Conservation (phyloP, 2,888 invertebrate genomes). For the Aporophyla nigra region DNA sequence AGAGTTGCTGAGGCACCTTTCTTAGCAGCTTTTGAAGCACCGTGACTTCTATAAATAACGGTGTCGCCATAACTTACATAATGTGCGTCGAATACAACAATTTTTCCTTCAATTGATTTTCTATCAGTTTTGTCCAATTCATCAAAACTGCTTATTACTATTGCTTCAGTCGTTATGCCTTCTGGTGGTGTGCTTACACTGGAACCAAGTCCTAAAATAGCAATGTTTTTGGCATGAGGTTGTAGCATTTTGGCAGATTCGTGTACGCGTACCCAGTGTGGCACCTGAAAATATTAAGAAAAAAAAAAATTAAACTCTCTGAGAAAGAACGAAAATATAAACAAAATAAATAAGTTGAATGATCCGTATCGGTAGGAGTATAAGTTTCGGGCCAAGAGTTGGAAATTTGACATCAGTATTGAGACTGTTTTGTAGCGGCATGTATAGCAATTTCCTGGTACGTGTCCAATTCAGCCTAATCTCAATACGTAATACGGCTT, state of each 20-base stretch:
- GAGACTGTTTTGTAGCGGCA: slow-evolving; percentile 22
- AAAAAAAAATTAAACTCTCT: not conserved
- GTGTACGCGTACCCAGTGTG: slow-evolving; percentile 90
- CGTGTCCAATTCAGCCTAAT: slow-evolving; percentile 9
- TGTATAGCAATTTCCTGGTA: slow-evolving; percentile 38
- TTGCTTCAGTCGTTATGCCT: slow-evolving; percentile 93
- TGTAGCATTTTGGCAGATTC: slow-evolving; percentile 92
- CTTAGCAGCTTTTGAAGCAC: slow-evolving; percentile 93
- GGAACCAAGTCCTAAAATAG: slow-evolving; percentile 93
- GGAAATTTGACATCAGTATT: slow-evolving; percentile 16
- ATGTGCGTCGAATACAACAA: slow-evolving; percentile 94
- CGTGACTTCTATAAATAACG: slow-evolving; percentile 92
- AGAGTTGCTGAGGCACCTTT: slow-evolving; percentile 94
- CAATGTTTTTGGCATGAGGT: slow-evolving; percentile 91
- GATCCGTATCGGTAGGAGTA: not conserved
- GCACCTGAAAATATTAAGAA: slow-evolving; percentile 74
- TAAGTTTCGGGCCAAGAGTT: not conserved
- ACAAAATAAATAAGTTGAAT: not conserved
- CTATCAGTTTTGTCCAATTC: slow-evolving; percentile 90
- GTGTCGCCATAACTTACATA: slow-evolving; percentile 92
- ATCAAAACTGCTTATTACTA: slow-evolving; percentile 93
- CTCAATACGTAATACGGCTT: not conserved
- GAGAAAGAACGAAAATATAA: not conserved
- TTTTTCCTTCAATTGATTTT: slow-evolving; percentile 92
- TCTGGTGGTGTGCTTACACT: slow-evolving; percentile 92